Base-by-base conservation (phyloP, 2,797 vertebrate species). In the Malurus leucopterus region DNA sequence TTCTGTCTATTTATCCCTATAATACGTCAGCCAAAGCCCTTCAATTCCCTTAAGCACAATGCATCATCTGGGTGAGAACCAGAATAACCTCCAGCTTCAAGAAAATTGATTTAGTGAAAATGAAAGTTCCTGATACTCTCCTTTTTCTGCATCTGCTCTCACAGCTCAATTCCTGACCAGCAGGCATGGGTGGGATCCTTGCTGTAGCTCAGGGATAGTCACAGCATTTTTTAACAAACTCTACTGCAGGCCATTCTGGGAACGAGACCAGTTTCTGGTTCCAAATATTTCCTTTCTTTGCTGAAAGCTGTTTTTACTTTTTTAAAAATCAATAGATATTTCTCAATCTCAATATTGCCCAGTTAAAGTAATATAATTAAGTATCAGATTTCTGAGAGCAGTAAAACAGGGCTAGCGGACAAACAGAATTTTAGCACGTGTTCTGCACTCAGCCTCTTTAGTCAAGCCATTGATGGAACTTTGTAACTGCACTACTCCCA, bases 61-160 rank as follows among this genome's bases (percentile, higher is more conserved):
- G 46, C 49, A 76, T 88, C 70, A 84, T 69, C 67, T 67, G 50
- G 38, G 43, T 49, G 67, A 91, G 59, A 93, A 86, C 17, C 68
- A 91, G 54, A 91, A 76, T 50, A 86, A 93, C 63, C 55, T 75
- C 61, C 47, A 86, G 64, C 50, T 54, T 82, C 30, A 23, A 58
- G 57, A 64, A 95, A 93, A 95, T 27, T 65, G 78, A 88, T 91
- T 86, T 76, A 58, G 61, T 71, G 88, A 75, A 86, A 94, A 82
- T 58, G 50, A 43, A 84, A 92, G 68, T 76, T 91, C 68, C 64
- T 12, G 7, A 57, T 71, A n/a, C 30, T 73, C 73, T 32, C 72
- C 15, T 53, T 89, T 76, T 64, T 44, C 73, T 74, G 64, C 74
- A 64, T 92, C 65, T 68, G 57, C 23, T 74, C 40, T 74, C 24